Evolutionary conservation across 2,797 vertebrate species (phyloP).

Genomic region (Percopsis omiscomaycus): DNA sequence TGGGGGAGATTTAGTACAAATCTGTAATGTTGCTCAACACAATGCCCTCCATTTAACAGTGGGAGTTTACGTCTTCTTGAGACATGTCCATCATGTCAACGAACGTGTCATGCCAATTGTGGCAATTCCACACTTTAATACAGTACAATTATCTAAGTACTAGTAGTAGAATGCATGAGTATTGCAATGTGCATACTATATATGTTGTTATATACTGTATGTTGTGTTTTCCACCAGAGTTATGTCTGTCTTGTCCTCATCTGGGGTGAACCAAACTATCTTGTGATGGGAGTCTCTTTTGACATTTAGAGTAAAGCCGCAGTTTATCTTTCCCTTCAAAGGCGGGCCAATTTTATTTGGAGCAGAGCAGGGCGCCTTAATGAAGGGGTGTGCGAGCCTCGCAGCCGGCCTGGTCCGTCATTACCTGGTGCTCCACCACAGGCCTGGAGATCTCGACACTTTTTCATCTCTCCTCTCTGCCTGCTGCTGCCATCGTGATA

Average conservation of each 20-base stretch:
- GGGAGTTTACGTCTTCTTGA: background rate
- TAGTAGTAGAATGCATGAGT: too few relatives aligned
- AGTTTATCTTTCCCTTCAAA: constrained; percentile 7
- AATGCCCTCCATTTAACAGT: constrained; percentile 15
- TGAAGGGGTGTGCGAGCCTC: constrained; percentile 25
- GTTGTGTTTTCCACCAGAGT: too few relatives aligned
- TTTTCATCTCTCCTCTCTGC: background rate
- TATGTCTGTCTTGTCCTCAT: background rate
- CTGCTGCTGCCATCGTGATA: constrained; percentile 2
- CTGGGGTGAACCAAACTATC: background rate
- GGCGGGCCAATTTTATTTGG: constrained; percentile 7
- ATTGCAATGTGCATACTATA: too few relatives aligned
- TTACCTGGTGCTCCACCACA: constrained; percentile 16
- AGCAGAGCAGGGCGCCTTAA: constrained; percentile 13
- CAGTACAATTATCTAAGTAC: too few relatives aligned
- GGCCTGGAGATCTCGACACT: background rate
- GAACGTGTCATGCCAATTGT: too few relatives aligned
- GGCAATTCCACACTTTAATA: too few relatives aligned
- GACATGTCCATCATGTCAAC: too few relatives aligned
- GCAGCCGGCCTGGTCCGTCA: constrained; percentile 23
- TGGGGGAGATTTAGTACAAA: background rate
- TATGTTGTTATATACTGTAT: too few relatives aligned
- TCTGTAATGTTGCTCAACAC: constrained; percentile 23
- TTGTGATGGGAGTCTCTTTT: background rate
- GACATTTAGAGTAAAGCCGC: constrained; percentile 8